Percentiles rank a stretch among this genome's conserved stretches.
Evolutionary conservation across 2,888 invertebrate genomes (phyloP).

Genomic region (Pseudococcus viburni): DNA sequence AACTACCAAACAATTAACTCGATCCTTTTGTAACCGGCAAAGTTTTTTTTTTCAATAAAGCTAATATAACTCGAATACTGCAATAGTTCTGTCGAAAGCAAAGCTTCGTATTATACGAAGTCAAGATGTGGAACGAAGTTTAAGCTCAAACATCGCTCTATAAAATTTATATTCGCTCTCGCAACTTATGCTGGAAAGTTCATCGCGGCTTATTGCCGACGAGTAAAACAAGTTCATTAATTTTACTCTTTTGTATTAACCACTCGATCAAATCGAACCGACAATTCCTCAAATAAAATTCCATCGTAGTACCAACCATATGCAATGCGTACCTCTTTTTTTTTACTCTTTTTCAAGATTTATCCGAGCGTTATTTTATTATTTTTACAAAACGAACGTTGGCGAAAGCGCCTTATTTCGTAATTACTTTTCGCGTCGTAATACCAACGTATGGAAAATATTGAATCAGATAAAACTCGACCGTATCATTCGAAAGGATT

Average conservation of each 20-base stretch:
- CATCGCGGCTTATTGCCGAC: slow-evolving; percentile 25
- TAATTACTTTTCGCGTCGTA: slow-evolving; percentile 21
- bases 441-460: not conserved
- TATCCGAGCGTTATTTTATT: slow-evolving; percentile 38
- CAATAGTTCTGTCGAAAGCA: slow-evolving; percentile 7
- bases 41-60: not conserved
- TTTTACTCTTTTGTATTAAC: slow-evolving; percentile 41
- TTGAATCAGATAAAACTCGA: slow-evolving; percentile 28
- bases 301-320: not conserved
- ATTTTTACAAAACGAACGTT: slow-evolving; percentile 15
- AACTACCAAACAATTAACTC: not conserved
- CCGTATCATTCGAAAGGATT: slow-evolving; percentile 19
- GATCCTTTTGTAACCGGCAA: not conserved
- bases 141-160: slow-evolving; percentile 23
- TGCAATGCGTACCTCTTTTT: not conserved
- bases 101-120: slow-evolving; percentile 27
- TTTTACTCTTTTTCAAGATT: not conserved
- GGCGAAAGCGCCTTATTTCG: slow-evolving; percentile 17
- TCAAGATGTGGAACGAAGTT: slow-evolving; percentile 38
- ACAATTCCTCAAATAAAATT: slow-evolving; percentile 19
- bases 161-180: slow-evolving; percentile 4
- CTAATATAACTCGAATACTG: slow-evolving; percentile 14
- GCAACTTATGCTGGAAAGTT: slow-evolving; percentile 25
- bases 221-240: slow-evolving; percentile 53
- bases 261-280: slow-evolving; percentile 47